Conservation (phyloP, 2,888 invertebrate genomes). For the Latheticus oryzae region DNA sequence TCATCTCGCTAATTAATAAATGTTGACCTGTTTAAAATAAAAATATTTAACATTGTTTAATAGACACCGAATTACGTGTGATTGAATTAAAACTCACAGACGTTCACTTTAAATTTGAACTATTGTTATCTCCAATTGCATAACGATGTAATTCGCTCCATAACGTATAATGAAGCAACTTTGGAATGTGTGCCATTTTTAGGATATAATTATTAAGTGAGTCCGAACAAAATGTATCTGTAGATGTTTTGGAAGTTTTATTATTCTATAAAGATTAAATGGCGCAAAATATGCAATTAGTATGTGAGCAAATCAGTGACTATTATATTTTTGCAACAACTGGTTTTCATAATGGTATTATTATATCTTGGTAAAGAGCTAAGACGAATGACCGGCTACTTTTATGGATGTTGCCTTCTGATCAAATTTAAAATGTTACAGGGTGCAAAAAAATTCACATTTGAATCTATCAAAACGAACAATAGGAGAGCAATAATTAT, state of each 20-base stretch:
- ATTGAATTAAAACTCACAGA: conserved; percentile 26
- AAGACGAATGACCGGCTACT: background rate
- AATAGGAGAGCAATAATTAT: no score
- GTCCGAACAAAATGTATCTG: no score
- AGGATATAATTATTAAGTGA: background rate
- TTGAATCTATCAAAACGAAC: no score
- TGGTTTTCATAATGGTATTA: conserved; percentile 8
- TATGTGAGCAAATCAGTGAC: no score
- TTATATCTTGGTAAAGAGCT: conserved; percentile 9
- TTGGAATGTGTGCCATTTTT: conserved; percentile 8
- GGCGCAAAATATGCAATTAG: conserved; percentile 1
- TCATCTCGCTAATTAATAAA: conserved; percentile 7
- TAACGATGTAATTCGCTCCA: conserved; percentile 20
- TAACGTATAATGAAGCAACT: conserved; percentile 16
- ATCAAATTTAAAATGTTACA: no score
- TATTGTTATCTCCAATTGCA: conserved; percentile 22
- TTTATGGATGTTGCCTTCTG: no score
- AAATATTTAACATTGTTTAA: conserved; percentile 7
- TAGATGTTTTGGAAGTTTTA: no score
- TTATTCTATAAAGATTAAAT: no score
- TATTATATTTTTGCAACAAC: conserved; percentile 7
- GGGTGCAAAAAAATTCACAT: no score
- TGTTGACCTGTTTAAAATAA: background rate
- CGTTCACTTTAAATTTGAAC: conserved; percentile 30
- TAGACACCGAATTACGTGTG: conserved; percentile 9